Evolutionary conservation across 2,113 vertebrate genomes (phyloP), one percentile per base, ranked within the genome.

Genomic region (Eulacestoma nigropectus): DNA sequence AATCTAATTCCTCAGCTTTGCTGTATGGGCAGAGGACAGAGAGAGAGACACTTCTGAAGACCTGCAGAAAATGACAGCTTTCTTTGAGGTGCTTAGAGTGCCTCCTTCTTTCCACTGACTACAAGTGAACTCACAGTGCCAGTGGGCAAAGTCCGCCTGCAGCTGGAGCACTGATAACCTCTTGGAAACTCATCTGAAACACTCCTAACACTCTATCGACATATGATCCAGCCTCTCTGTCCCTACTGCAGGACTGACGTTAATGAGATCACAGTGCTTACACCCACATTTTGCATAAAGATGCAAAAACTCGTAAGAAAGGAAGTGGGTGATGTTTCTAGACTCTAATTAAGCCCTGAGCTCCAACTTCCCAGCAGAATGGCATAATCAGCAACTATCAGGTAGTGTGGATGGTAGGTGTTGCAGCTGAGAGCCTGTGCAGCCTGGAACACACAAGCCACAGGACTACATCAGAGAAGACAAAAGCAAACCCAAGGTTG

Each of bases 271-370:
- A 33, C n/a, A 29, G 93, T 26, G 44, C 65, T 95, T 90, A 80
- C 86, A 81, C 89, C 73, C 84, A 89, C 80, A 33, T 84, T 95
- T 96, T 96, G 80, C 80, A 95, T 87, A 90, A 93, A 92, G 90
- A 92, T 84, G 89, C 68, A 84, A 75, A 78, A 87, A 90, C 56
- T 59, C 4, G 0, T 81, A 95, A 89, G 84, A 96, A 95, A 89
- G 91, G 73, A 95, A 95, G 95, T 88, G 83, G 63, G 41, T 88
- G 85, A 93, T 89, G 52, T 84, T 95, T 92, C 74, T 72, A 95
- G 86, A 63, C 77, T 90, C 53, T 89, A 81, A 89, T 95, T 95
- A 90, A 93, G 77, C 47, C 56, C 55, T 57, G 56, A 95, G 76
- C 73, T 90, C 63, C 50, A 84, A 35, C 83, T 77, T 84, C 80